Evolutionary conservation across 2,797 vertebrate species (phyloP).

Genomic region (Numenius phaeopus): DNA sequence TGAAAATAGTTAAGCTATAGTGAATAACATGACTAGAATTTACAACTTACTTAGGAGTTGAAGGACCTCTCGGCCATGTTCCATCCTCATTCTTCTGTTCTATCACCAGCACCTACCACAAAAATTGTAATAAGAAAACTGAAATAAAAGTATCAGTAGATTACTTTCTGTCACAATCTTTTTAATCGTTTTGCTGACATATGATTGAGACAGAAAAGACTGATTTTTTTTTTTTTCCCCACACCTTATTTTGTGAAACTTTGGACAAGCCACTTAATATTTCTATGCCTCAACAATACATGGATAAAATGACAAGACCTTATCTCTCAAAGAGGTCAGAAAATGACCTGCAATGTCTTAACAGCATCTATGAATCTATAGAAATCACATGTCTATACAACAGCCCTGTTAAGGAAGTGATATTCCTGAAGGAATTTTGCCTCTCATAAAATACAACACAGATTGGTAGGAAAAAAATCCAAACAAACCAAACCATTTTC

Average conservation of each 20-base stretch:
- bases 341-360: background rate
- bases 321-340: background rate
- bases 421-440: background rate
- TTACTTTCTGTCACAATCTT: background rate
- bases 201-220: background rate
- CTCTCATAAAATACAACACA: background rate
- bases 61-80: slow-evolving; percentile 94
- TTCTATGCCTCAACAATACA: background rate
- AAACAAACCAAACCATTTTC: background rate
- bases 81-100: slow-evolving; percentile 98
- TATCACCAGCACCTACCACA: slow-evolving; percentile 93
- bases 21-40: background rate
- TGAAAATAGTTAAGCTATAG: background rate
- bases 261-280: background rate
- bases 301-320: background rate
- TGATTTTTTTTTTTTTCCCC: background rate
- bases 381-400: background rate
- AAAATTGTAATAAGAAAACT: background rate
- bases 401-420: background rate
- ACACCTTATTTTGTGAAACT: background rate
- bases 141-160: background rate
- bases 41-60: slow-evolving; percentile 91
- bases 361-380: background rate
- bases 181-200: background rate
- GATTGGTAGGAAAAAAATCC: background rate